These are phyloP conservation scores for Corythaeola cristata DNA, from an alignment of 2,113 vertebrate genomes.

Conservation along the genomic window DNA sequence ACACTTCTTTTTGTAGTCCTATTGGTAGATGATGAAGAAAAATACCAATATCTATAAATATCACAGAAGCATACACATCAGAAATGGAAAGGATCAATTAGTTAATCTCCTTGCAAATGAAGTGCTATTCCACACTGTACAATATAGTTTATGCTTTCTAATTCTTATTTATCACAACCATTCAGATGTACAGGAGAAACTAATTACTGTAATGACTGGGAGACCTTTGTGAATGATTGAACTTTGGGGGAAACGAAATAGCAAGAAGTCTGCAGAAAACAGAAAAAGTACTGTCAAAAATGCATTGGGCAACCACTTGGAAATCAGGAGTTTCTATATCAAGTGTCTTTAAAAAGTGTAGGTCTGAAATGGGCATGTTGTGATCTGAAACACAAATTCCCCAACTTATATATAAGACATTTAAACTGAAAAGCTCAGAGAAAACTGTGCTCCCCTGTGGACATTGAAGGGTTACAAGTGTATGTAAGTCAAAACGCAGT, in stretches of 20 bases:
- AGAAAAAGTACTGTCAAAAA: not conserved
- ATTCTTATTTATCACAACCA: not conserved
- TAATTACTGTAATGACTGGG: not conserved
- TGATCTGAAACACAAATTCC: not conserved
- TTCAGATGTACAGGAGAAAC: not conserved
- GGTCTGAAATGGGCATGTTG: not conserved
- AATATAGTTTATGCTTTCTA: not conserved
- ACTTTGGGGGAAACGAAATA: not conserved
- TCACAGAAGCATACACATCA: not conserved
- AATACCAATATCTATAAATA: not conserved
- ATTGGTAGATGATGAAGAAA: not conserved
- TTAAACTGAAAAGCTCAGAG: not conserved
- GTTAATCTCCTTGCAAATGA: not conserved
- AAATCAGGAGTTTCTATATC: not conserved
- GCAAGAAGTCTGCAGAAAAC: not conserved
- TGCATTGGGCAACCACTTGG: not conserved
- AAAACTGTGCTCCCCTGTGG: not conserved
- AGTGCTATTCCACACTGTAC: not conserved
- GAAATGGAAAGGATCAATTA: not conserved
- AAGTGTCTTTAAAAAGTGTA: not conserved
- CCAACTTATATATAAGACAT: not conserved
- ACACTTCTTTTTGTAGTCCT: not conserved
- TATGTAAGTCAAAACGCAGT: constrained; percentile 35
- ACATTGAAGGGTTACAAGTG: not conserved
- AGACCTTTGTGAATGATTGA: not conserved